Evolutionary conservation across 1,140 invertebrate genomes (phyloP).

Genomic region (Pygmarrhopalites habei): DNA sequence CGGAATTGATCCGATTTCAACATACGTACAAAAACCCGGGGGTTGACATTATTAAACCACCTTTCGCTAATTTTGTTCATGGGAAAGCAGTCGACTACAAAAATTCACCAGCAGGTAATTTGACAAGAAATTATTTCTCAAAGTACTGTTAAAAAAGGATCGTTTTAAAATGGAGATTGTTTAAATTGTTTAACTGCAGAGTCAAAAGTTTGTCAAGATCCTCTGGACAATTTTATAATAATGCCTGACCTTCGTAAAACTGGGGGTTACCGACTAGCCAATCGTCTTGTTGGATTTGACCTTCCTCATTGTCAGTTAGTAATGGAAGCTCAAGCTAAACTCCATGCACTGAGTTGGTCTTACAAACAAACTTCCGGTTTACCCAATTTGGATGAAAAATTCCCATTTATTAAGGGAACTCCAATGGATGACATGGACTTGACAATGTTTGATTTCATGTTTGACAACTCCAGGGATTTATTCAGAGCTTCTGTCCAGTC

Average conservation of each 20-base stretch:
- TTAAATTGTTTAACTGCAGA: too few relatives aligned
- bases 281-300: constrained; percentile 50
- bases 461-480: background rate
- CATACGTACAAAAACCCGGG: background rate
- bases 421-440: background rate
- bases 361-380: constrained; percentile 56
- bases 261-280: constrained; percentile 51
- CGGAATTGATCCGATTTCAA: constrained; percentile 12
- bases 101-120: too few relatives aligned
- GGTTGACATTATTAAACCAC: background rate
- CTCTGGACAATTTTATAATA: constrained; percentile 42
- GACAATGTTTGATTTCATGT: too few relatives aligned
- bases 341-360: constrained; percentile 61
- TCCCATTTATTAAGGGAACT: constrained; percentile 2
- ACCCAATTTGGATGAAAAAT: constrained; percentile 4
- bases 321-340: constrained; percentile 56
- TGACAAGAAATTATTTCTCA: too few relatives aligned
- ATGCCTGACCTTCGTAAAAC: constrained; percentile 38
- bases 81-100: too few relatives aligned
- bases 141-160: too few relatives aligned
- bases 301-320: constrained; percentile 48
- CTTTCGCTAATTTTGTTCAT: background rate
- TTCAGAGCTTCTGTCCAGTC: background rate
- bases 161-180: too few relatives aligned
- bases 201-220: too few relatives aligned